These are phyloP conservation scores for Ophion obscuratus DNA, from an alignment of 2,888 invertebrate species.

Conservation along the genomic window DNA sequence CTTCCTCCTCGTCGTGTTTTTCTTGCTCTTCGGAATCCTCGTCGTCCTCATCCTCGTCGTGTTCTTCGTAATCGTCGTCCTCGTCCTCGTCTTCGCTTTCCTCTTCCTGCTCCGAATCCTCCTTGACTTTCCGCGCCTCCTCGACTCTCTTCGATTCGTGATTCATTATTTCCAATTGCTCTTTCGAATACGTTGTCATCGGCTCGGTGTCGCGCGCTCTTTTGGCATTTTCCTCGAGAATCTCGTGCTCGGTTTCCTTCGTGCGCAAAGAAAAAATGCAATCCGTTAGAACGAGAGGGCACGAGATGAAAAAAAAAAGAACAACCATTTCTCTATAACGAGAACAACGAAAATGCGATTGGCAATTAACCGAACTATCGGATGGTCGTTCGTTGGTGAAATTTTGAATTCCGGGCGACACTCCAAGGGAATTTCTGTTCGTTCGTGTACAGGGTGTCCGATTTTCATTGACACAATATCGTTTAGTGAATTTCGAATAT, in stretches of 20 bases:
- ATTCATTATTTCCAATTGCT: slow-evolving; percentile 18
- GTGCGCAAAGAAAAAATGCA: slow-evolving; percentile 3
- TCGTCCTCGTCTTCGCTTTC: slow-evolving; percentile 71
- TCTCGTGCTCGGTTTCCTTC: slow-evolving; percentile 57
- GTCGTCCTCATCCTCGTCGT: slow-evolving; percentile 72
- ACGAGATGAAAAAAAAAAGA: not conserved
- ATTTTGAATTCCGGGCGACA: slow-evolving; percentile 15
- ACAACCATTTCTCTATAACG: slow-evolving; percentile 15
- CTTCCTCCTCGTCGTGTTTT: slow-evolving; percentile 72
- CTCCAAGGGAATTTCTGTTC: not conserved
- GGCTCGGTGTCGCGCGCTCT: slow-evolving; percentile 56
- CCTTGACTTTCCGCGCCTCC: slow-evolving; percentile 67
- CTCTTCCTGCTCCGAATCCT: slow-evolving; percentile 74
- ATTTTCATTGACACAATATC: no score
- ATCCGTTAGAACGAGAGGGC: not conserved
- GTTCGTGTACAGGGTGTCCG: not conserved
- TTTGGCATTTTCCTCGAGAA: slow-evolving; percentile 51
- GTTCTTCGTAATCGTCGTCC: slow-evolving; percentile 70
- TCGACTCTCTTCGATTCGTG: slow-evolving; percentile 65
- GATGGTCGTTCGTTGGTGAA: slow-evolving; percentile 27
- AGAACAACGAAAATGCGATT: slow-evolving; percentile 9
- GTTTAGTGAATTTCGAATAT: no score
- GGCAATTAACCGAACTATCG: slow-evolving; percentile 34
- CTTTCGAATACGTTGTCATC: slow-evolving; percentile 6
- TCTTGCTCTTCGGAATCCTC: slow-evolving; percentile 72